Evolutionary conservation across 1,140 invertebrate genomes (phyloP).

Genomic region (Drosophila bifasciata): DNA sequence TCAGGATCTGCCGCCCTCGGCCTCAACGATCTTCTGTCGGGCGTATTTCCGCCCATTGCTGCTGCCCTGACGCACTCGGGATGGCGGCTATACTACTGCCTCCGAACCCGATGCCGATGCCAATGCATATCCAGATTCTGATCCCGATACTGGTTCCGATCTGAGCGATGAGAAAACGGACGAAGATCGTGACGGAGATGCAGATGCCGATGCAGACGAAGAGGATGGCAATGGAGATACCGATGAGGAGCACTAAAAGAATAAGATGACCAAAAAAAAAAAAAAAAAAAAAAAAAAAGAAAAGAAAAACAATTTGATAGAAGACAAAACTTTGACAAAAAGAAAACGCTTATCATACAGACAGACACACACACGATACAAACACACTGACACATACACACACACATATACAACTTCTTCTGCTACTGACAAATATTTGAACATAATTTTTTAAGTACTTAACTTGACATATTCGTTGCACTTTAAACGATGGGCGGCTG

Average conservation of each 20-base stretch:
- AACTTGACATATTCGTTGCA: constrained; percentile 30
- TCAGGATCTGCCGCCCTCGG: constrained; percentile 91
- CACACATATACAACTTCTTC: not conserved
- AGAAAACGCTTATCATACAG: constrained; percentile 61
- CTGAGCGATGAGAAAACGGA: no score
- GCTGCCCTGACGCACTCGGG: constrained; percentile 83
- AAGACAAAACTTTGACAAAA: constrained; percentile 30
- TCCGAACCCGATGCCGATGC: no score
- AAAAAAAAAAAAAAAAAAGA: constrained; percentile 21
- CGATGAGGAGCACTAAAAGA: constrained; percentile 37
- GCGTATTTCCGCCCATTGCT: constrained; percentile 91
- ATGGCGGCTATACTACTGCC: constrained; percentile 2
- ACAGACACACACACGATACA: constrained; percentile 28
- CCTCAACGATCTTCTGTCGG: constrained; percentile 92
- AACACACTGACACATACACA: constrained; percentile 6
- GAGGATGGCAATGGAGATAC: not conserved
- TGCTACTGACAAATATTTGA: constrained; percentile 35
- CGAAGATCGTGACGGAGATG: not conserved
- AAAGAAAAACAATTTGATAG: constrained; percentile 19
- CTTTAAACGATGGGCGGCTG: constrained; percentile 1
- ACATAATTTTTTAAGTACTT: constrained; percentile 59
- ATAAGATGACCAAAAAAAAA: constrained; percentile 54
- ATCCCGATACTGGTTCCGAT: no score
- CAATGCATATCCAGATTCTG: no score
- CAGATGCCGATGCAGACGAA: not conserved